Evolutionary conservation across 1,140 invertebrate genomes (phyloP).

Genomic region (Temnothorax curvispinosus): DNA sequence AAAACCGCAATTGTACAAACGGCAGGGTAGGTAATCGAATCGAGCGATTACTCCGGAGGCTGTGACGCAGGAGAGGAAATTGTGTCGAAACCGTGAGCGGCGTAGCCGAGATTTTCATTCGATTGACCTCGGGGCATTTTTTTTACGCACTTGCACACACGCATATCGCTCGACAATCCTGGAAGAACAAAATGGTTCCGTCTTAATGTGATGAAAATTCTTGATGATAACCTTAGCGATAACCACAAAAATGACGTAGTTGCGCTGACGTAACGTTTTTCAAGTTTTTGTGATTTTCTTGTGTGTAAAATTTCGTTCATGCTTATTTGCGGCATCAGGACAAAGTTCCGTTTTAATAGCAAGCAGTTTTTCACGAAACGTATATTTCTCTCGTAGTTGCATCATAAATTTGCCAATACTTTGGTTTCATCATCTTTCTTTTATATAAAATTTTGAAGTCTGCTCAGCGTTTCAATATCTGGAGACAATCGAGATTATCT

Average conservation of each 20-base stretch:
- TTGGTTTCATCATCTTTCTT: constrained; percentile 79
- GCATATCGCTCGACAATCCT: not conserved
- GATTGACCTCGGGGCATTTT: not conserved
- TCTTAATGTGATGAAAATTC: not conserved
- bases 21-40: not conserved
- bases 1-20: not conserved
- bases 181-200: not conserved
- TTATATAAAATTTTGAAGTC: not conserved
- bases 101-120: not conserved
- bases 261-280: not conserved
- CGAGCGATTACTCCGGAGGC: not conserved
- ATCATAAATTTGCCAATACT: constrained; percentile 91
- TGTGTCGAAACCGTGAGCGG: not conserved
- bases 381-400: constrained; percentile 86
- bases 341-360: no score
- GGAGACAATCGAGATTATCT: not conserved
- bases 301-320: no score
- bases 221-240: not conserved
- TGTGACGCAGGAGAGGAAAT: not conserved
- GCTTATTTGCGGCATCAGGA: no score
- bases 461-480: not conserved
- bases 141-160: not conserved
- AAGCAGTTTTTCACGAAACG: not conserved
- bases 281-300: no score
- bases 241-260: not conserved